These are phyloP conservation scores for Coptotermes formosanus DNA, from an alignment of 1,140 invertebrate genomes.

Conservation along the genomic window DNA sequence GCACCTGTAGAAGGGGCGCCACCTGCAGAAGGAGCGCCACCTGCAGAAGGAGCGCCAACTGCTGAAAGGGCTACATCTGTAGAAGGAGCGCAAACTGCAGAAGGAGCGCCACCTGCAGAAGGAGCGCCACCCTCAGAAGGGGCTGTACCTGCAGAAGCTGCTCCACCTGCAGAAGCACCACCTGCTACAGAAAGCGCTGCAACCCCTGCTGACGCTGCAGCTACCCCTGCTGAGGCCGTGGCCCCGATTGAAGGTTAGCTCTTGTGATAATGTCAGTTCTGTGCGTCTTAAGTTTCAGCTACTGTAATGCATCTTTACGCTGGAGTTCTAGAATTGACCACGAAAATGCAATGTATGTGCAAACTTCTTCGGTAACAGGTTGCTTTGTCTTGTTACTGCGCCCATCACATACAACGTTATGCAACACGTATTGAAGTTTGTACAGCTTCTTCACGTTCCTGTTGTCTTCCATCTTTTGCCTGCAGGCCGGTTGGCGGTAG, in stretches of 20 bases:
- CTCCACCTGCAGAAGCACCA: slow-evolving; percentile 41
- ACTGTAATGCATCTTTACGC: no score
- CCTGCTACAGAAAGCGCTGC: slow-evolving; percentile 36
- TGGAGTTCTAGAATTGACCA: no score
- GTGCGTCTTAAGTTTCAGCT: not conserved
- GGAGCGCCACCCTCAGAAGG: slow-evolving; percentile 43
- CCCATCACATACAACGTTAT: no score
- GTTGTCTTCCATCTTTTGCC: no score
- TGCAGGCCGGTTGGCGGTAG: no score
- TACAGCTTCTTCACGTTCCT: no score
- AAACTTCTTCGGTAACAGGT: no score
- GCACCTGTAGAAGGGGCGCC: slow-evolving; percentile 37
- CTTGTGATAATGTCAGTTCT: not conserved
- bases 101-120: not conserved
- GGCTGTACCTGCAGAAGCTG: slow-evolving; percentile 43
- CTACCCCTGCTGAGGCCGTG: slow-evolving; percentile 32
- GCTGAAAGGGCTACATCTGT: slow-evolving; percentile 46
- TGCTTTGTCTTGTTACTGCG: no score
- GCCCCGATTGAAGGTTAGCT: not conserved
- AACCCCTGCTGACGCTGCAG: slow-evolving; percentile 40
- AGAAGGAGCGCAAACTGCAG: slow-evolving; percentile 39
- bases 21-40: no score
- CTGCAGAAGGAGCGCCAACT: slow-evolving; percentile 46
- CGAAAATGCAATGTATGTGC: no score
- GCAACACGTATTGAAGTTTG: no score